These are phyloP conservation scores for Eupithecia vulgata DNA, from an alignment of 2,888 invertebrate genomes.

Conservation along the genomic window DNA sequence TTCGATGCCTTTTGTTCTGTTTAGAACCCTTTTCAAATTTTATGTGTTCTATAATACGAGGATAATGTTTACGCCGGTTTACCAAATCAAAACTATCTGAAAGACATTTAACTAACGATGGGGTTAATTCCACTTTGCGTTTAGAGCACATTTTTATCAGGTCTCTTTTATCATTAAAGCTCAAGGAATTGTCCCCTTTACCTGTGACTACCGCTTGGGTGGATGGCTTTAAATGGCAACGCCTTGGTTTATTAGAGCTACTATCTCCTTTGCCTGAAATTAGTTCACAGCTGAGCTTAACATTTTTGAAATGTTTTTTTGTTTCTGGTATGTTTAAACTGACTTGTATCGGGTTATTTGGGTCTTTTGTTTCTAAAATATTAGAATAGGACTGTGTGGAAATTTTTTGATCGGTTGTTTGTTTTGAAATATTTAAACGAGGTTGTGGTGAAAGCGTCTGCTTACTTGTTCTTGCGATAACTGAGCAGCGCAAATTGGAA, in stretches of 20 bases:
- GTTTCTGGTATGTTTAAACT: background rate
- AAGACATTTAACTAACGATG: constrained; percentile 2
- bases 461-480: background rate
- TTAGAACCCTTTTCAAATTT: background rate
- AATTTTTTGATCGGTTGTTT: background rate
- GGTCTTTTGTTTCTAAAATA: background rate
- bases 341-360: background rate
- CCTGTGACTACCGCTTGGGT: background rate
- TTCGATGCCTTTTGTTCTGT: background rate
- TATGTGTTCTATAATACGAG: background rate
- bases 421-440: background rate
- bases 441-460: background rate
- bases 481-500: background rate
- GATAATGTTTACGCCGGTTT: background rate
- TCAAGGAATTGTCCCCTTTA: constrained; percentile 4
- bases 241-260: background rate
- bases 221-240: background rate
- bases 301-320: background rate
- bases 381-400: background rate
- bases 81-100: background rate
- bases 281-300: background rate
- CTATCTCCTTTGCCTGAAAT: background rate
- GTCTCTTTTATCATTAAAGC: background rate
- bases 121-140: background rate
- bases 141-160: background rate